These are phyloP conservation scores for Pygmarrhopalites habei DNA, from an alignment of 1,140 invertebrate species.

Conservation along the genomic window DNA sequence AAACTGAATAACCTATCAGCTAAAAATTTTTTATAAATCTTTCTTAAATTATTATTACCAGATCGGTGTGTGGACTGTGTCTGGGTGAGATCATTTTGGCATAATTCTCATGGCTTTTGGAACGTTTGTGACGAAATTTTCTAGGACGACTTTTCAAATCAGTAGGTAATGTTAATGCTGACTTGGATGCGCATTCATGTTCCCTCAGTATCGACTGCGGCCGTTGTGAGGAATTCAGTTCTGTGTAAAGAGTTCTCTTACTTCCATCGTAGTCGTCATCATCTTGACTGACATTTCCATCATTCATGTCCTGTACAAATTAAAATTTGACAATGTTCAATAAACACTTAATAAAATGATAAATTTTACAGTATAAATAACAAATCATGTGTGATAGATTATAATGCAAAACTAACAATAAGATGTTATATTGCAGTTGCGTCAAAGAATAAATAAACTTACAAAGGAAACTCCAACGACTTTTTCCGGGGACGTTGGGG, in stretches of 20 bases:
- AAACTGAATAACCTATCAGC: too few species aligned
- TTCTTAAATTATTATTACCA: too few species aligned
- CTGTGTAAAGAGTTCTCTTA: slow-evolving; percentile 27
- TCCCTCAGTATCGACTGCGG: slow-evolving; percentile 31
- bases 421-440: too few species aligned
- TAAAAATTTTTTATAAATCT: too few species aligned
- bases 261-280: not conserved
- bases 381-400: too few species aligned
- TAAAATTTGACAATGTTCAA: too few species aligned
- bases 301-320: not conserved
- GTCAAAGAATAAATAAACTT: too few species aligned
- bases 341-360: too few species aligned
- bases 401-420: too few species aligned
- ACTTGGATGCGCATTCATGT: slow-evolving; percentile 23
- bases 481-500: slow-evolving; percentile 31
- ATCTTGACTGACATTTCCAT: not conserved
- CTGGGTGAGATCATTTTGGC: slow-evolving; percentile 32
- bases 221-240: slow-evolving; percentile 29
- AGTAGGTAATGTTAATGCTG: slow-evolving; percentile 13
- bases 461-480: slow-evolving; percentile 28
- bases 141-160: slow-evolving; percentile 19
- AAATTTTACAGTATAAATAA: too few species aligned
- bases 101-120: slow-evolving; percentile 39
- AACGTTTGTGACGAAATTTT: slow-evolving; percentile 34
- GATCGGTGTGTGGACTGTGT: slow-evolving; percentile 28